Conservation (phyloP, 2,113 vertebrate genomes). For the Chamaetylas fuelleborni region DNA sequence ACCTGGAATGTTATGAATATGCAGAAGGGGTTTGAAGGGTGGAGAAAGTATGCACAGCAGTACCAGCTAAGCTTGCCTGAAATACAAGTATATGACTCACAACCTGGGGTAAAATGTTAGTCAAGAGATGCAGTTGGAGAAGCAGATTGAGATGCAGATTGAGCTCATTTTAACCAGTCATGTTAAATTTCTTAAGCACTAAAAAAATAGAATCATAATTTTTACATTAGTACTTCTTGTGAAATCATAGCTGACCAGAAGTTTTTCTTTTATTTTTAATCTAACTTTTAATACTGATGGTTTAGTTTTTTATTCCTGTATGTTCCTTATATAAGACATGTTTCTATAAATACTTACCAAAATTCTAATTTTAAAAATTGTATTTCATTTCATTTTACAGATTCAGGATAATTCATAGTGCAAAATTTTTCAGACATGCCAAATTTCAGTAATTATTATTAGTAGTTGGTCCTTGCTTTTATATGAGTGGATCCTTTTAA, state of each 20-base stretch:
- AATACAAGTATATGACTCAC: neutral
- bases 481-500: neutral
- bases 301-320: neutral
- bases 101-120: neutral
- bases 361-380: neutral
- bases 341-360: neutral
- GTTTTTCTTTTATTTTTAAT: neutral
- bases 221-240: neutral
- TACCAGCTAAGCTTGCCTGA: neutral
- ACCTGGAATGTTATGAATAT: fast-evolving
- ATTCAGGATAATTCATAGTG: neutral
- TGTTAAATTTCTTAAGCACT: neutral
- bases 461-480: neutral
- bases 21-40: neutral
- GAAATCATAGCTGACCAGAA: neutral
- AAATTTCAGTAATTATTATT: neutral
- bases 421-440: neutral
- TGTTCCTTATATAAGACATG: neutral
- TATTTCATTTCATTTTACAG: neutral
- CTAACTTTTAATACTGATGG: neutral
- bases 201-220: neutral
- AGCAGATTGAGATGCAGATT: neutral
- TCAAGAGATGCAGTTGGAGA: neutral
- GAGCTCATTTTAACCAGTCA: neutral
- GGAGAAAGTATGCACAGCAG: neutral